Base-by-base conservation (phyloP, 2,797 vertebrate genomes). In the Aplochiton taeniatus region DNA sequence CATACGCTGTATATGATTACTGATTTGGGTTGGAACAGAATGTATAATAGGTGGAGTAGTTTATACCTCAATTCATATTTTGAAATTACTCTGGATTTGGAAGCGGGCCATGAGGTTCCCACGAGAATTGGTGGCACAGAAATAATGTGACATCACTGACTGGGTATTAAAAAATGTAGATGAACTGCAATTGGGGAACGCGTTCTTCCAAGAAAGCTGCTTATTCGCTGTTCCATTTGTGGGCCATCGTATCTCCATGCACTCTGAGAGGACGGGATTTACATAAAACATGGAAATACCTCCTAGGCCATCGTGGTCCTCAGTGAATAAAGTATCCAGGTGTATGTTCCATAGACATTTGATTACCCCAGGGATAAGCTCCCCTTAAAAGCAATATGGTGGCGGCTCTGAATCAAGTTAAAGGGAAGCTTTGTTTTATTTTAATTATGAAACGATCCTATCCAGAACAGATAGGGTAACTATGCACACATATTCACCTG, bases 71-170 rank as follows among this genome's bases (percentile, higher is more conserved):
- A 78, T 86, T 87, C 83, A 84, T 83, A 83, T 90, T 89, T 85
- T 87, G 79, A 87, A 90, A 88, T 87, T 80, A 87, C 78, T 74
- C 81, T 78, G 83, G 81, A 81, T 85, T 85, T 89, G 87, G 87
- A 90, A 91, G 79, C 85, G 87, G 89, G 88, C 88, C 87, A 87
- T 69, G 50, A 9, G 61, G 64, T 70, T 75, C 88, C 88, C 88
- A 73, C 76, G 88, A 88, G 89, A 89, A 81, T 82, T 77, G 63
- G 80, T 90, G 89, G 87, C 88, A 90, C 88, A 90, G 88, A 89
- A 91, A 90, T 87, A 86, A 89, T 87, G 87, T 88, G 86, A 91
- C 88, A 89, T 91, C 89, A 89, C 87, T 79, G 83, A 83, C 87
- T 87, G 84, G 83, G 86, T 87, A 86, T 88, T 89, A 84, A 88